Base-by-base conservation (phyloP, 2,888 invertebrate genomes). In the Cephonodes hylas region DNA sequence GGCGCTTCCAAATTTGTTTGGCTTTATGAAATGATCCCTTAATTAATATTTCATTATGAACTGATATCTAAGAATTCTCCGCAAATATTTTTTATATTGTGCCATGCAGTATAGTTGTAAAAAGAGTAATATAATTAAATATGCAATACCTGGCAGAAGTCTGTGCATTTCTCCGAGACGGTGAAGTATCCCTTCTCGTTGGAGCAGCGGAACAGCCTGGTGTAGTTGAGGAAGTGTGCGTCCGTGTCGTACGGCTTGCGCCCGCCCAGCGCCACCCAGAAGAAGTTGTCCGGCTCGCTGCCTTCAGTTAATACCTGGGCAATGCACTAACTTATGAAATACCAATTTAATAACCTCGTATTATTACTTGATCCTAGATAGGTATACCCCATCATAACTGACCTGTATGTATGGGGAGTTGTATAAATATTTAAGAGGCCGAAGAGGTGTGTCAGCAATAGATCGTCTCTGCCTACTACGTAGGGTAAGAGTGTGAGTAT, bases 111-210 rank as follows among this genome's bases (percentile, higher is more conserved):
- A n/a, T n/a, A n/a, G n/a, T n/a, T n/a, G n/a, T 13, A 5, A n/a
- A 18, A 23, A 4, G 4, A 10, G 10, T 25, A 53, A 23, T 25
- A 7, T n/a, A 13, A 23, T 5, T 38, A 10, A 20, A 34, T 31
- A 34, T 22, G 10, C 7, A 15, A 71, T 84, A 97, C 97, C 94
- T 99, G 98, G 86, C 98, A 99, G 91, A 99, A 99, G 88, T 99
- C 99, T 0, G 98, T 96, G 90, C 99, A 99, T 85, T 99, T 99
- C 88, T 99, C 99, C 0, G 99, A 99, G 44, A 99, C 99, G 0
- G 97, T 97, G 87, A 99, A 99, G 89, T 99, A 99, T 4, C 99
- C 99, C 84, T 99, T 99, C 83, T 99, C 99, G 86, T 99, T 99
- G 53, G 99, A 99, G 88, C 99, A 99, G 61, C 99, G 95, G 93